Evolutionary conservation across 2,888 invertebrate genomes (phyloP).

Genomic region (Seira sanloemensis): DNA sequence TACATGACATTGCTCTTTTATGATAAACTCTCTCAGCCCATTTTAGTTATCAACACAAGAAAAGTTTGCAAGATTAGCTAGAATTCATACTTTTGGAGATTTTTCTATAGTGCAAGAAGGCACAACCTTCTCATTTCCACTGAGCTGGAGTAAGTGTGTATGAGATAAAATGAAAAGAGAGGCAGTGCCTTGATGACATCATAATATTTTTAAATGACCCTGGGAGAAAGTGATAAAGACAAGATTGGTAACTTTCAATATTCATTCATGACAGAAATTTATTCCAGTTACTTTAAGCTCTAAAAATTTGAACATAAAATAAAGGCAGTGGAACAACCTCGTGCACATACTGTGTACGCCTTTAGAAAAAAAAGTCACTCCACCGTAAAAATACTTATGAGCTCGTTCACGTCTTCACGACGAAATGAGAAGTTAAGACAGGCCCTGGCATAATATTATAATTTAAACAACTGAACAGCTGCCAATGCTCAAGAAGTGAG

Average conservation of each 20-base stretch:
- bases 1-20: too few species aligned
- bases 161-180: slow-evolving; percentile 27
- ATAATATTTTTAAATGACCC: slow-evolving; percentile 59
- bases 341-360: background rate
- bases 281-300: slow-evolving; percentile 41
- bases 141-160: background rate
- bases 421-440: background rate
- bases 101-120: background rate
- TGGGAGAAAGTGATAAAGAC: slow-evolving; percentile 57
- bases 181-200: slow-evolving; percentile 58
- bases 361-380: too few species aligned
- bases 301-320: slow-evolving; percentile 35
- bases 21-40: too few species aligned
- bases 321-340: slow-evolving; percentile 31
- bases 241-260: slow-evolving; percentile 63
- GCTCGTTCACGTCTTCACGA: background rate
- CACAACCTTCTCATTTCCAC: background rate
- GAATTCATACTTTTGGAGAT: background rate
- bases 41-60: background rate
- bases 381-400: background rate
- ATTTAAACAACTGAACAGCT: slow-evolving; percentile 2
- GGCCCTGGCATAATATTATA: background rate
- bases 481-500: slow-evolving; percentile 3
- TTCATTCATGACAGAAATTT: slow-evolving; percentile 54
- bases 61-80: slow-evolving; percentile 1